Evolutionary conservation across 2,797 vertebrate species (phyloP), one percentile per base, ranked within the genome.

Genomic region (Anguilla pacifica): DNA sequence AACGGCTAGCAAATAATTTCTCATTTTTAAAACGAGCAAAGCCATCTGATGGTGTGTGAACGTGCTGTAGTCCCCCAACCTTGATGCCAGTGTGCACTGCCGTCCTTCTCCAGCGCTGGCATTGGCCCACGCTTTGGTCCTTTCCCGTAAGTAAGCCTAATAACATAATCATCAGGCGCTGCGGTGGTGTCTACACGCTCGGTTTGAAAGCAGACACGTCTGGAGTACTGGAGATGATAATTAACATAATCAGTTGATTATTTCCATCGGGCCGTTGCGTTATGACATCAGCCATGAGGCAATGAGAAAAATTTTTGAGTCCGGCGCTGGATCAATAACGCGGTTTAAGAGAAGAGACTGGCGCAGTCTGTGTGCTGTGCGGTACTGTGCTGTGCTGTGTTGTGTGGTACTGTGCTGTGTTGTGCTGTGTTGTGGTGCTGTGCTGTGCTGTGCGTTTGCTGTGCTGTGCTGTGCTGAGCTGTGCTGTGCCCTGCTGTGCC

Each of bases 251-350:
- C 49, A 25, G 43, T 17, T 6, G 43, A 81, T 81, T 81, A 49
- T 81, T 83, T 85, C 67, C 57, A 39, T 87, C 91, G 89, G 39
- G 89, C 91, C 90, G 91, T 79, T 88, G 88, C 31, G 10, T 89
- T 59, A 90, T 91, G 90, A 91, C 89, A 83, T 91, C 89, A 91
- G 83, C 31, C 67, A 55, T 91, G 92, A 91, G 89, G 89, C 87
- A 88, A 90, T 91, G 87, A 84, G 51, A 35, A 70, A 87, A 46
- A 46, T 49, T 15, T 86, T 89, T 90, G 90, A 90, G 86, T 88
- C 86, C 87, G 85, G 86, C 82, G 70, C 53, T 43, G 81, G 61
- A 74, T 87, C 46, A 13, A 87, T 88, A 67, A 82, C 83, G 85
- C 10, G 0, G 3, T 72, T 28, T 31, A 28, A 1, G 64, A 70